Evolutionary conservation across 1,140 invertebrate genomes (phyloP), one percentile per base, ranked within the genome.

Genomic region (Pachyrhynchus sulphureomaculatus): DNA sequence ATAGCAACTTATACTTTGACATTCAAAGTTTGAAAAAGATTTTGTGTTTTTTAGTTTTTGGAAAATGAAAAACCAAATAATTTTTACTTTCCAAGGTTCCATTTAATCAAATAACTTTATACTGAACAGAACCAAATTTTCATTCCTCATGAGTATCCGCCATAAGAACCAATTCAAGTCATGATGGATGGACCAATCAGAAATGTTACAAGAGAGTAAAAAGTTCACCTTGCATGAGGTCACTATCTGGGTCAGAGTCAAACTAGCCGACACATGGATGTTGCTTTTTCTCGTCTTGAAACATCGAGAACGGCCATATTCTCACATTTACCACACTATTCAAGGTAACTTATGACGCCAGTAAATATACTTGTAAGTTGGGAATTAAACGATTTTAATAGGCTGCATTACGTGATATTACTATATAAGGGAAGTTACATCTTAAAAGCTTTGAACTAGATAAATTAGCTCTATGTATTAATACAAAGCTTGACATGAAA

Each of bases 201-300:
- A 33, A 15, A 56, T 26, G 44, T 15, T 12, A 45, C 12, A 45
- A 36, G 29, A 8, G 39, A 55, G 39, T 18, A 26, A 47, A 56
- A 44, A 47, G 39, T 56, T 64, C 56, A 62, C 67, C 61, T 64
- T 42, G 37, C 54, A 39, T 24, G 64, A 64, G 67, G 67, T 71
- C 64, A 69, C 65, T 58, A 62, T 52, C 61, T 44, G 63, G 70
- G 68, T 68, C 66, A 72, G 39, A 61, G 45, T 63, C 62, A 64
- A 69, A 69, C 64, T 66, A 67, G 62, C 61, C 47, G 47, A n/a
- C 37, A 47, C 49, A 23, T 48, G 24, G 18, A 52, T 13, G 37
- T 45, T 45, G 47, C 23, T 51, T 33, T 57, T n/a, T n/a, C n/a
- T n/a, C n/a, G n/a, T n/a, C 52, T 53, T 55, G 1, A 12, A 18